phyloP scores from a whole-genome alignment of 2,888 invertebrate species.

The Nephrotoma appendiculata region DNA sequence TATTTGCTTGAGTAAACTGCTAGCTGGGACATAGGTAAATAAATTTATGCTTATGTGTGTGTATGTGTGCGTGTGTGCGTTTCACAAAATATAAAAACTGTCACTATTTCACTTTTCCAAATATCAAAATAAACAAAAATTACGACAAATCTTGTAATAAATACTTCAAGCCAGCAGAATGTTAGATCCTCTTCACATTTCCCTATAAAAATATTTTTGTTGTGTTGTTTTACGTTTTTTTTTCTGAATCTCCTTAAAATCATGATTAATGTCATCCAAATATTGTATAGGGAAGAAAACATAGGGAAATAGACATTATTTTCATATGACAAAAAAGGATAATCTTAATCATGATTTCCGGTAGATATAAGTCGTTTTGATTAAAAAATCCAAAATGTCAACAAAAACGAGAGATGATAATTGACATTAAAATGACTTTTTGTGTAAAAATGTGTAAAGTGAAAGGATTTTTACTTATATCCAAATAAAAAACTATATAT shows the following conservation, averaged over 20 bases:
- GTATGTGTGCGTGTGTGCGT: not conserved
- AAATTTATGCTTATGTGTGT: not conserved
- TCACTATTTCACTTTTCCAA: not conserved
- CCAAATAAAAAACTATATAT: not conserved
- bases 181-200: not conserved
- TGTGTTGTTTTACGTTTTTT: not conserved
- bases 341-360: not conserved
- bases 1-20: not conserved
- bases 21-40: not conserved
- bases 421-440: not conserved
- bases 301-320: not conserved
- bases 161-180: not conserved
- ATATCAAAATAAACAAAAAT: not conserved
- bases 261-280: not conserved
- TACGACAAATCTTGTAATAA: not conserved
- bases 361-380: not conserved
- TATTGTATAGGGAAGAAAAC: not conserved
- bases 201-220: not conserved
- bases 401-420: not conserved
- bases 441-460: not conserved
- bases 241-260: not conserved
- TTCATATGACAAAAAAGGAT: not conserved
- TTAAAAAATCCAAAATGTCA: not conserved
- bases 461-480: not conserved
- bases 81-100: not conserved